These are phyloP conservation scores for Stigmatopora nigra DNA, from an alignment of 2,113 vertebrate species.

Conservation along the genomic window DNA sequence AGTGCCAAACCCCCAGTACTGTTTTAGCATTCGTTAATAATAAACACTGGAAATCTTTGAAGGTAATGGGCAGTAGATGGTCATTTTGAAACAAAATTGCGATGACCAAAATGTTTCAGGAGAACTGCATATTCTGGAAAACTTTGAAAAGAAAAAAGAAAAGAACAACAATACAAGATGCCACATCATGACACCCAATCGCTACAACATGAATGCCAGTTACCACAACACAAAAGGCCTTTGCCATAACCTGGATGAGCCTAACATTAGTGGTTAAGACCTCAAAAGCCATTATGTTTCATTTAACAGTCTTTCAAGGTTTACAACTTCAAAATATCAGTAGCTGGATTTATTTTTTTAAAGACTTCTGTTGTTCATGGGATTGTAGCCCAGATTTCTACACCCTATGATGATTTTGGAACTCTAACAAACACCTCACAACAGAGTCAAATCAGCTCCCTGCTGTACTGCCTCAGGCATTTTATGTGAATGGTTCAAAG, in stretches of 20 bases:
- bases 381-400: not conserved
- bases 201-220: too few species aligned
- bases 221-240: too few species aligned
- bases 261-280: not conserved
- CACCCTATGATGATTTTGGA: conserved; percentile 1
- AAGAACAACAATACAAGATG: too few species aligned
- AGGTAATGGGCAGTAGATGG: not conserved
- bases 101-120: too few species aligned
- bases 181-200: too few species aligned
- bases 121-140: too few species aligned
- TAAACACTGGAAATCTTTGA: too few species aligned
- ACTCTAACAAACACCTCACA: not conserved
- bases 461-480: not conserved
- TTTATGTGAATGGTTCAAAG: not conserved
- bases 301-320: not conserved
- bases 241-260: too few species aligned
- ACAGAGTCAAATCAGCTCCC: not conserved
- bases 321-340: conserved; percentile 9
- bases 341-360: not conserved
- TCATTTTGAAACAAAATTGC: not conserved
- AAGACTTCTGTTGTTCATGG: not conserved
- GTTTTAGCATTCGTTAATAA: not conserved
- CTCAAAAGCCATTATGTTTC: conserved; percentile 8
- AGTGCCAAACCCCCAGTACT: not conserved
- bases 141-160: too few species aligned